These are phyloP conservation scores for Vicugna pacos DNA, from an alignment of 2,113 vertebrate species.

Conservation along the genomic window DNA sequence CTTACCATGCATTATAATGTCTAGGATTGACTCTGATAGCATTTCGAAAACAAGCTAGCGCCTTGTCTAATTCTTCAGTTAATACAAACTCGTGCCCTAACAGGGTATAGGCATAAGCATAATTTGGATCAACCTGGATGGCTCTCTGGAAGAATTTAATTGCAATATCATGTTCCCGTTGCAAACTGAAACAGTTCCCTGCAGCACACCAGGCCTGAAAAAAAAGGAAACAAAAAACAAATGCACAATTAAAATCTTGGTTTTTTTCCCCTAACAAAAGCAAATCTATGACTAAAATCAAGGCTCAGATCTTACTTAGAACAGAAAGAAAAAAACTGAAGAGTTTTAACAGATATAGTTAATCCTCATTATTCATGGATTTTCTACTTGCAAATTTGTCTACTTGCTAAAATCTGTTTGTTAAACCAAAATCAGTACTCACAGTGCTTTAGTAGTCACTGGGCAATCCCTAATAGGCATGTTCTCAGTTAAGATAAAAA, in stretches of 20 bases:
- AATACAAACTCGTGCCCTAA: conserved; percentile 97
- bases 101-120: conserved; percentile 98
- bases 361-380: neutral
- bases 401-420: neutral
- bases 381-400: neutral
- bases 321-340: conserved; percentile 36
- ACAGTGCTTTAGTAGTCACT: neutral
- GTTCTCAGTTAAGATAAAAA: neutral
- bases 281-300: conserved; percentile 58
- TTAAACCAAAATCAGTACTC: neutral
- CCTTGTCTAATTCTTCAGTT: conserved; percentile 98
- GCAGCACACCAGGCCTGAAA: conserved; percentile 97
- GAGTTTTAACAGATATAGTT: neutral
- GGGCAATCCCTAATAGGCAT: neutral
- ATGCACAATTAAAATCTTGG: conserved; percentile 56
- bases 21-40: conserved; percentile 97
- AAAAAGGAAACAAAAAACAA: conserved; percentile 64
- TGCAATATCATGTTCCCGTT: conserved; percentile 98
- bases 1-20: conserved; percentile 98
- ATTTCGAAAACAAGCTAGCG: conserved; percentile 96
- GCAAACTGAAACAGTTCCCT: conserved; percentile 99
- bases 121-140: conserved; percentile 98
- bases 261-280: conserved; percentile 45
- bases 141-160: conserved; percentile 99
- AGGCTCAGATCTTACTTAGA: neutral